These are phyloP conservation scores for Bubo blakistoni DNA, from an alignment of 2,113 vertebrate genomes.

Conservation along the genomic window DNA sequence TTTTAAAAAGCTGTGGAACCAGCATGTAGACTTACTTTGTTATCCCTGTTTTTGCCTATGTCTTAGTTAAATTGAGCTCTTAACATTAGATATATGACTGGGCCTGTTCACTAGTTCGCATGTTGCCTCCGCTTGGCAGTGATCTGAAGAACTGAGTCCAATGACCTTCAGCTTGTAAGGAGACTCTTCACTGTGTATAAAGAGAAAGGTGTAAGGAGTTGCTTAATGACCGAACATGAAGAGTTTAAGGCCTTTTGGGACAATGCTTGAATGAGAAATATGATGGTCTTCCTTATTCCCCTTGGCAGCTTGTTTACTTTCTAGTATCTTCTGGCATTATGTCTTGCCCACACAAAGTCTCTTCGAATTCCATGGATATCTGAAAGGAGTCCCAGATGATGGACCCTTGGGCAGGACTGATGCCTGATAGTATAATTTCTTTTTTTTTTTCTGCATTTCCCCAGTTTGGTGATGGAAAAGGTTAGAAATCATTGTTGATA, in stretches of 20 bases:
- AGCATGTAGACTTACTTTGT: background rate
- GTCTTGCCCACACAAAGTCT: background rate
- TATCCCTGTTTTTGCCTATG: background rate
- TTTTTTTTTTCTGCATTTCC: background rate
- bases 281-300: background rate
- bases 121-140: background rate
- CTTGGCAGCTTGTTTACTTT: background rate
- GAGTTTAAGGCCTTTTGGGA: background rate
- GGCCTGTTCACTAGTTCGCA: rapidly evolving
- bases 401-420: background rate
- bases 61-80: background rate
- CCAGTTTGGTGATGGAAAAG: background rate
- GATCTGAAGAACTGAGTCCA: background rate
- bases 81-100: background rate
- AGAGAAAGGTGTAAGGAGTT: background rate
- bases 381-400: background rate
- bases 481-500: background rate
- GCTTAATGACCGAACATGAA: background rate
- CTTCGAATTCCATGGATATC: background rate
- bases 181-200: background rate
- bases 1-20: background rate
- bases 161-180: background rate
- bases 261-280: background rate
- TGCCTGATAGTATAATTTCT: background rate
- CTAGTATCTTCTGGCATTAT: background rate